phyloP scores from a whole-genome alignment of 2,113 vertebrate genomes.

The Mesitornis unicolor region DNA sequence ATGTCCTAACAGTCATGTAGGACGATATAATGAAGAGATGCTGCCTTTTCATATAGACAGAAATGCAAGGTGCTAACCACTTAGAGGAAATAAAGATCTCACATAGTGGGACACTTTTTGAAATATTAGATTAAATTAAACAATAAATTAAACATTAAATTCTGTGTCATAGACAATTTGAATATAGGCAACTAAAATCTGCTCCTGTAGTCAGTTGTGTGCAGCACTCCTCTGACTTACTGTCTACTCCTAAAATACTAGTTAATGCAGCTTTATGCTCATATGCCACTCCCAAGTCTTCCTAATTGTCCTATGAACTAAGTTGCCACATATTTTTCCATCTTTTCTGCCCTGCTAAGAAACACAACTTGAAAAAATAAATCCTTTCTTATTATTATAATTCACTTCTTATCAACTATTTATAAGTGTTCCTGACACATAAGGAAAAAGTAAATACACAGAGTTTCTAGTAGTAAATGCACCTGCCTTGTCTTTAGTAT shows the following conservation, averaged over 20 bases:
- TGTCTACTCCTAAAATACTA: neutral
- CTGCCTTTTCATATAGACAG: neutral
- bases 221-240: neutral
- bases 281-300: neutral
- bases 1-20: neutral
- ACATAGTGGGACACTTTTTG: neutral
- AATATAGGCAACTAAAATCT: neutral
- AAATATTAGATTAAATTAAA: too few relatives aligned
- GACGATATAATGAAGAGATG: neutral
- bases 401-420: neutral
- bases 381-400: neutral
- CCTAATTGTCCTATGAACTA: neutral
- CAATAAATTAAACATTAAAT: neutral
- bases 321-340: neutral
- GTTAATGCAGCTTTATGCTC: neutral
- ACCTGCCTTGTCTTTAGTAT: neutral
- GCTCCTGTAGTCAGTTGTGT: neutral
- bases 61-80: neutral
- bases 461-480: neutral
- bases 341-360: neutral
- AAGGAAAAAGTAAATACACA: neutral
- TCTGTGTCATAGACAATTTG: neutral
- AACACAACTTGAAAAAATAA: neutral
- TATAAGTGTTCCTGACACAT: neutral
- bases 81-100: neutral